Evolutionary conservation across 2,888 invertebrate species (phyloP).

Genomic region (Arenicola marina): DNA sequence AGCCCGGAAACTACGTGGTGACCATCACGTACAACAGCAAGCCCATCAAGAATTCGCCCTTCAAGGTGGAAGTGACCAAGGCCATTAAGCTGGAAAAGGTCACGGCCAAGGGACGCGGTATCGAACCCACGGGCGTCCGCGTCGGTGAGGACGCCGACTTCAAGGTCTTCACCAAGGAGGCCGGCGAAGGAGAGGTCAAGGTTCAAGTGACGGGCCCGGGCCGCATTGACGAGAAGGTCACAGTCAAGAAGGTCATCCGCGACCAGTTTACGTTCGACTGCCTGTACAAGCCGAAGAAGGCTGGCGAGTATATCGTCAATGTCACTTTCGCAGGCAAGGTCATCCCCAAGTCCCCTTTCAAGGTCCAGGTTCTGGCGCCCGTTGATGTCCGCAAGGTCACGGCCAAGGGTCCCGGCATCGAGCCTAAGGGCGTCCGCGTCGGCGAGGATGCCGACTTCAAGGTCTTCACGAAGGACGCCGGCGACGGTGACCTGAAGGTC

Average conservation of each 20-base stretch:
- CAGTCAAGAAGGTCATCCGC: constrained; percentile 70
- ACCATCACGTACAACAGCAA: constrained; percentile 80
- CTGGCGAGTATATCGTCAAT: constrained; percentile 79
- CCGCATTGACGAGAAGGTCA: constrained; percentile 72
- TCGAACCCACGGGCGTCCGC: constrained; percentile 79
- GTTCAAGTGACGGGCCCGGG: constrained; percentile 77
- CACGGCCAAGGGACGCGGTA: constrained; percentile 76
- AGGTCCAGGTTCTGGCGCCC: constrained; percentile 70
- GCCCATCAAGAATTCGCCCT: constrained; percentile 78
- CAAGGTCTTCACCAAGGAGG: constrained; percentile 78
- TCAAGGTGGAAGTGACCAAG: constrained; percentile 66
- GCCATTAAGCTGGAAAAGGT: no score
- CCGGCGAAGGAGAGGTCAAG: constrained; percentile 75
- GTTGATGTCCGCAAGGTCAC: constrained; percentile 78
- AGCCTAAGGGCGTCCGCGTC: constrained; percentile 78
- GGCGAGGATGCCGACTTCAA: constrained; percentile 81
- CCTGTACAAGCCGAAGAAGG: constrained; percentile 74
- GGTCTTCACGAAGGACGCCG: constrained; percentile 80
- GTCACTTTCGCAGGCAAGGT: no score
- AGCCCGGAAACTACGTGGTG: constrained; percentile 78
- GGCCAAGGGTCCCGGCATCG: constrained; percentile 81
- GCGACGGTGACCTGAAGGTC: constrained; percentile 73
- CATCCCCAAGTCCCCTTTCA: constrained; percentile 73
- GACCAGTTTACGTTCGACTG: constrained; percentile 73
- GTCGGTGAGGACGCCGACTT: constrained; percentile 83